Evolutionary conservation across 2,113 vertebrate species (phyloP).

Genomic region (Sinocyclocheilus maitianheensis): DNA sequence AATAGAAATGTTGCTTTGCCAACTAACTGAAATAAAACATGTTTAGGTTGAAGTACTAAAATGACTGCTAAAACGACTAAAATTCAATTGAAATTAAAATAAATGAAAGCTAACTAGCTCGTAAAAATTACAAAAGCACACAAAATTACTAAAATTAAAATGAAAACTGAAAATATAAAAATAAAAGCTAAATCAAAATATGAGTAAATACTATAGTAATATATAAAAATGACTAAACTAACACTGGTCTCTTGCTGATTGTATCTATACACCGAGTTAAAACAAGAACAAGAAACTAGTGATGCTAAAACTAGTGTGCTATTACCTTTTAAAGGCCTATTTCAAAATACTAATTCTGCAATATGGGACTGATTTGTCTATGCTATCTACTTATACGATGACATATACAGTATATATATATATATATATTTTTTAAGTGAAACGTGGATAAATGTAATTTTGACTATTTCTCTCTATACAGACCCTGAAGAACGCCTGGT

Average conservation of each 20-base stretch:
- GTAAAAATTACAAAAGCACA: too few species aligned
- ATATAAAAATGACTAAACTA: not conserved
- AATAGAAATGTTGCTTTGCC: too few species aligned
- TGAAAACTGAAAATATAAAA: not conserved
- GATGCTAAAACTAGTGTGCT: not conserved
- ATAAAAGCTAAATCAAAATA: not conserved
- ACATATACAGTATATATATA: not conserved
- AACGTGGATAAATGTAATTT: not conserved
- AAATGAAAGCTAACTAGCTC: not conserved
- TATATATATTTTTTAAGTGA: not conserved
- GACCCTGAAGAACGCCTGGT: constrained; percentile 92
- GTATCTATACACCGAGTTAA: not conserved
- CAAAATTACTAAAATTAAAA: not conserved
- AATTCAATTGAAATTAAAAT: too few species aligned
- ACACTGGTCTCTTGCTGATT: not conserved
- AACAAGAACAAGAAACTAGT: not conserved
- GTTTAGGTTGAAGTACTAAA: too few species aligned
- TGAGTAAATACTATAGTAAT: not conserved
- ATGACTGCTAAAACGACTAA: too few species aligned
- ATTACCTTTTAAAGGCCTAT: not conserved
- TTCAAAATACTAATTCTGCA: not conserved
- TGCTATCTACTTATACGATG: too few species aligned
- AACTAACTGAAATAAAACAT: too few species aligned
- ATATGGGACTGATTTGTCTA: not conserved
- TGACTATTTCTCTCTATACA: constrained; percentile 59